Base-by-base conservation (phyloP, 2,113 vertebrate genomes). In the Odocoileus virginianus region DNA sequence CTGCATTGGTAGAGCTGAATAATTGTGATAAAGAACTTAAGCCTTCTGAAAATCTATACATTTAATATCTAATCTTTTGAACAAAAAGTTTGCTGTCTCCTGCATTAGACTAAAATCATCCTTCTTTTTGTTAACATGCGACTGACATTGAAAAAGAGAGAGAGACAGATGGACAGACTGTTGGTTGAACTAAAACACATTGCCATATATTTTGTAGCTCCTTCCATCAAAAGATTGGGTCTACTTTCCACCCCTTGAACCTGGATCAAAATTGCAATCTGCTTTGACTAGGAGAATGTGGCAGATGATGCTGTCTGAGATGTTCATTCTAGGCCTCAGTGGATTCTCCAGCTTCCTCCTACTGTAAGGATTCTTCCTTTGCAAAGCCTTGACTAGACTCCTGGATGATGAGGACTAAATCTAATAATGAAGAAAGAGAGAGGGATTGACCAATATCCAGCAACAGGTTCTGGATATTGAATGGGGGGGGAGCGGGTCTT, bases 401-500 rank as follows among this genome's bases (percentile, higher is more conserved):
- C 2, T 25, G 7, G 67, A 30, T 67, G 36, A 86, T 25, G 25
- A 93, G 16, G 12, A 27, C 16, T 81, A 52, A 50, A 52, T 52
- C 2, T 9, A 81, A 52, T 81, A 50, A 4, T 10, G 33, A 3
- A 5, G 58, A 87, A 28, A 92, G 30, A 47, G 19, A 47, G 6
- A 40, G 15, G 64, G 21, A 8, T 3, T 16, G 52, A n/a, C 6
- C 15, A 54, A 60, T 3, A 19, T 0, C 45, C 23, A 81, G 16
- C 3, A 76, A 15, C 21, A 64, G 47, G 15, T 14, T 55, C 25
- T 15, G 5, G 57, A 3, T 57, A 36, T 28, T n/a, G 40, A 92
- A 33, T 2, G 4, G 3, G 17, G 14, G 5, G 16, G 0, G 3
- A 36, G 23, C 8, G 7, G 25, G 0, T 60, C 43, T 17, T n/a